Base-by-base conservation (phyloP, 2,113 vertebrate species). In the Prolemur simus region DNA sequence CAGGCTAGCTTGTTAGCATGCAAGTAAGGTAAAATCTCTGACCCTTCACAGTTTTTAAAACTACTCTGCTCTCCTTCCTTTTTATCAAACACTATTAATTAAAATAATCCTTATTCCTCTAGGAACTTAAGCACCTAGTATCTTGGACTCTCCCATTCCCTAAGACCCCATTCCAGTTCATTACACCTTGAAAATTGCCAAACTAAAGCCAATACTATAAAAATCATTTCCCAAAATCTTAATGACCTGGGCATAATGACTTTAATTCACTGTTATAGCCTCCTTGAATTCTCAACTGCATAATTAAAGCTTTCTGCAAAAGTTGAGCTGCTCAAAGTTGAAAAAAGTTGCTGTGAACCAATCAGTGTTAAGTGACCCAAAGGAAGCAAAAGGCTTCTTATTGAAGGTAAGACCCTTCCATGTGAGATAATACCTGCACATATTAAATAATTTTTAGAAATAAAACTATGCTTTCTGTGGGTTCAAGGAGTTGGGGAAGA, bases 191-290 rank as follows among this genome's bases (percentile, higher is more conserved):
- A 93, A 80, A 90, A 84, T 69, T 63, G 84, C 21, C 76, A 77
- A 82, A 82, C 12, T 64, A 81, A 95, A 92, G 56, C 42, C 49
- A 91, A 68, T 66, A 80, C 23, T 71, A 87, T 77, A 90, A 94
- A 96, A 89, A 37, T 58, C 32, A 95, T 82, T 95, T 84, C 39
- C 34, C 96, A 92, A 84, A 84, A 97, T 71, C 47, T 25, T 87
- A 85, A 90, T 42, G 64, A 54, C 60, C 27, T 82, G 32, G 25
- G 9, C 17, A 94, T 60, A 93, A 93, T 82, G 60, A 47, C 32
- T 89, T 94, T 52, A 91, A 90, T 71, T 87, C 12, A 84, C 47
- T 89, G 32, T 80, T 63, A 76, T 3, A 73, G 56, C 21, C 21
- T 96, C 37, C 39, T 91, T 89, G 54, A 85, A 76, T 73, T 94